Evolutionary conservation across 92 coral and sea anemone species (phyloP), one percentile per base, ranked within the genome.

Genomic region (Zoanthus sociatus): DNA sequence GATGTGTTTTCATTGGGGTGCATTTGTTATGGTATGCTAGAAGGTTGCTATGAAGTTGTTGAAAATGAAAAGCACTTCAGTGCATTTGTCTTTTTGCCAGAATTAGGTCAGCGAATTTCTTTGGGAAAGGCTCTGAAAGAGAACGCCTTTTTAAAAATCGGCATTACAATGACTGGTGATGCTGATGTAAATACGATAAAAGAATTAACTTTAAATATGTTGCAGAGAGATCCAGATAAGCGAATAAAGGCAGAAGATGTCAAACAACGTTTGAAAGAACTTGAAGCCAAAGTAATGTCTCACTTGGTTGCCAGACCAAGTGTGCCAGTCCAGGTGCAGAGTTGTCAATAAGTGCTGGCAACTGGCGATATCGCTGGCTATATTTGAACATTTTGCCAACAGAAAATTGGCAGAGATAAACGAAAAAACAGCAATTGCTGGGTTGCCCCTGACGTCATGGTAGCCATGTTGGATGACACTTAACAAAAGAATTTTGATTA

Each of bases 1-100:
- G 78, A 74, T 44, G 44, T 74, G 21, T 74, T 74, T 16, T 74
- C 78, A 0, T 14, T 74, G 5, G 78, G 78, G 51, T 48, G 56
- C 10, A 47, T 74, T 3, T 74, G 10, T 18, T 74, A n/a, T 47
- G 78, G 78, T 6, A 74, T 74, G 78, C 37, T 74, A 2, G 61
- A 74, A 74, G 33, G 26, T 7, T 74, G 78, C 33, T 74, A 1
- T 42, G 47, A 45, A 9, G 78, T n/a, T 10, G 78, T 45, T 1
- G 61, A 21, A 17, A 7, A 46, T 10, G 9, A 74, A 4, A 26
- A 21, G 1, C 78, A 74, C n/a, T 50, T 45, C n/a, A 47, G 78
- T 9, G 78, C 78, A 45, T 74, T 74, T 26, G 60, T 74, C 7
- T 74, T 45, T 33, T 6, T 45, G 20, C 78, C 78, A 74, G 42